Evolutionary conservation across 2,113 vertebrate genomes (phyloP).

Genomic region (Indicator maculatus): DNA sequence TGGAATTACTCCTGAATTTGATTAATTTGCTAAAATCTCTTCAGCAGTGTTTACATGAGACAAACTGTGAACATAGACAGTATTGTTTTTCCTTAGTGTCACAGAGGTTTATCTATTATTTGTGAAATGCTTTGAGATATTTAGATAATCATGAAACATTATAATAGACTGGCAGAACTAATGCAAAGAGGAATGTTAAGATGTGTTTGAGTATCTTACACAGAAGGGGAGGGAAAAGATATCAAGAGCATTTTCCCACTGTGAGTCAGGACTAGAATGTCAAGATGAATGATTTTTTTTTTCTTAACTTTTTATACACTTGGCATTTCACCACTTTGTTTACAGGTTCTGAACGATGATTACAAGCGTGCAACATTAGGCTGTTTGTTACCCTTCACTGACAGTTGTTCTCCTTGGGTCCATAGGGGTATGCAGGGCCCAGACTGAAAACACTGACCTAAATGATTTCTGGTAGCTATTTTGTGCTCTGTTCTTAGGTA

Average conservation of each 20-base stretch:
- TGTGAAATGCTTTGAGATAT: background rate
- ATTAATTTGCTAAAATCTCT: background rate
- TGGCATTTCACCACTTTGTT: background rate
- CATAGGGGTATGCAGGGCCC: background rate
- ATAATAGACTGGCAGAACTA: background rate
- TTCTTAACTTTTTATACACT: background rate
- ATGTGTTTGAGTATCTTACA: background rate
- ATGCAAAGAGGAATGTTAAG: background rate
- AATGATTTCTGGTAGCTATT: slow-evolving; percentile 18
- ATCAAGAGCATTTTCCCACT: background rate
- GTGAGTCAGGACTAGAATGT: background rate
- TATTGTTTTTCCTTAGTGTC: background rate
- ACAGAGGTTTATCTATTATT: background rate
- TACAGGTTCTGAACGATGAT: background rate
- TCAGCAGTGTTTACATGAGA: background rate
- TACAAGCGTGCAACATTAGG: background rate
- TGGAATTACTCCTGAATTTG: background rate
- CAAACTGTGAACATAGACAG: background rate
- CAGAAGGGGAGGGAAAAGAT: background rate
- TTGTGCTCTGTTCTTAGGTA: background rate
- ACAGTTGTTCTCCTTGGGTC: slow-evolving; percentile 7
- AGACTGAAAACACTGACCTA: background rate
- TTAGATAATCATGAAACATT: background rate
- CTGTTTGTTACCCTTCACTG: background rate
- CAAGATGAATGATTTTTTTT: background rate